Conservation (phyloP, 2,888 invertebrate species). For the Malthinus flaveolus region DNA sequence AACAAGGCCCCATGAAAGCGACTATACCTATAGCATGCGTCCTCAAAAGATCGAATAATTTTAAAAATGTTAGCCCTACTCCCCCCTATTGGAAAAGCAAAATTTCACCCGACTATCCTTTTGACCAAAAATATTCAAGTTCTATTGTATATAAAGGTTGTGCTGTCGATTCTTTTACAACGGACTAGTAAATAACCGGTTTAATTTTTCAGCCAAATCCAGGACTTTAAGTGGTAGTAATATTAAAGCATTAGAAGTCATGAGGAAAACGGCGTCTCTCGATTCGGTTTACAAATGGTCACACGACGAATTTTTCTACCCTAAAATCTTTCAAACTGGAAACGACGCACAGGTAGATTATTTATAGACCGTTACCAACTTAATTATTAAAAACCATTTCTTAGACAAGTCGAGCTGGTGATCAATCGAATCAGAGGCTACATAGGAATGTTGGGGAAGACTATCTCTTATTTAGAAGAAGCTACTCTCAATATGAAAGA, state of each 20-base stretch:
- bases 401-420: background rate
- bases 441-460: slow-evolving; percentile 61
- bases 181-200: too few species aligned
- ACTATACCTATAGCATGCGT: slow-evolving; percentile 76
- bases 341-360: slow-evolving; percentile 74
- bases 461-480: slow-evolving; percentile 56
- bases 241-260: slow-evolving; percentile 59
- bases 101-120: slow-evolving; percentile 70
- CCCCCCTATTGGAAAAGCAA: slow-evolving; percentile 66
- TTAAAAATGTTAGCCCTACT: slow-evolving; percentile 67
- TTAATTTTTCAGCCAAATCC: slow-evolving; percentile 55
- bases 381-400: background rate
- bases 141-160: slow-evolving; percentile 73
- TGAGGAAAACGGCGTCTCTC: slow-evolving; percentile 76
- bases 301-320: slow-evolving; percentile 68
- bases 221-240: slow-evolving; percentile 56
- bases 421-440: slow-evolving; percentile 49
- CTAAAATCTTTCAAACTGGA: slow-evolving; percentile 71
- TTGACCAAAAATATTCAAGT: slow-evolving; percentile 75
- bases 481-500: background rate
- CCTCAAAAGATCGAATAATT: slow-evolving; percentile 62
- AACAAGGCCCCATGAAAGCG: slow-evolving; percentile 74
- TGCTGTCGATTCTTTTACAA: background rate
- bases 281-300: slow-evolving; percentile 82
- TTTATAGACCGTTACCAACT: background rate